Percentiles rank a stretch among this genome's conserved stretches.
phyloP scores from a whole-genome alignment of 2,888 invertebrate species.

The Aromia moschata region DNA sequence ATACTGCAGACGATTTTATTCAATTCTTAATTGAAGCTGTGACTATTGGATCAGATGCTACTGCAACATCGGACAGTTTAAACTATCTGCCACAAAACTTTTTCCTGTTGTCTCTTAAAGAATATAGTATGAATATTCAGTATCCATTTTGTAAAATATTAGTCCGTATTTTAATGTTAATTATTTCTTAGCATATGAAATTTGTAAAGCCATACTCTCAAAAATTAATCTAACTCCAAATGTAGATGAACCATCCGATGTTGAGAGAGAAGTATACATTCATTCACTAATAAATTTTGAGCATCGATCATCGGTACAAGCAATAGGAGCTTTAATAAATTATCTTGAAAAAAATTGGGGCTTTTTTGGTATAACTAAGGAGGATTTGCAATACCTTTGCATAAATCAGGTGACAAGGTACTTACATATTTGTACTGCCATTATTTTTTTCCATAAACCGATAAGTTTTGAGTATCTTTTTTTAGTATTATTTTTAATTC shows the following conservation, averaged over 20 bases:
- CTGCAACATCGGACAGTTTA: constrained; percentile 48
- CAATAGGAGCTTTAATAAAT: constrained; percentile 76
- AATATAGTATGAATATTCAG: constrained; percentile 69
- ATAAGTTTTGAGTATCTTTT: too few relatives aligned
- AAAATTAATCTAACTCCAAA: constrained; percentile 59
- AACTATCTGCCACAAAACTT: constrained; percentile 64
- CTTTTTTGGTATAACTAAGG: constrained; percentile 53
- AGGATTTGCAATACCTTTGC: constrained; percentile 66
- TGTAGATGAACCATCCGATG: constrained; percentile 63
- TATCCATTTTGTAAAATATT: too few relatives aligned
- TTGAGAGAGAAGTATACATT: constrained; percentile 69
- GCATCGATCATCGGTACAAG: constrained; percentile 71
- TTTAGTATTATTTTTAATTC: too few relatives aligned
- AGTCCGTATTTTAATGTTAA: neutral
- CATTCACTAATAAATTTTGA: constrained; percentile 72
- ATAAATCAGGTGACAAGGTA: constrained; percentile 72
- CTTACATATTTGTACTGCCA: too few relatives aligned
- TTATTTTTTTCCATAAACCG: too few relatives aligned
- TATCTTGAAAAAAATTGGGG: constrained; percentile 75
- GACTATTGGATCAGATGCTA: constrained; percentile 40
- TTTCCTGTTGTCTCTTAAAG: constrained; percentile 67
- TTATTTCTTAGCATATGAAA: constrained; percentile 49
- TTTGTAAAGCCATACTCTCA: constrained; percentile 49
- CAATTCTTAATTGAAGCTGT: constrained; percentile 51
- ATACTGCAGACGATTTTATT: constrained; percentile 65